These are phyloP conservation scores for Sarcophaga rosellei DNA, from an alignment of 2,888 invertebrate genomes.

Conservation along the genomic window DNA sequence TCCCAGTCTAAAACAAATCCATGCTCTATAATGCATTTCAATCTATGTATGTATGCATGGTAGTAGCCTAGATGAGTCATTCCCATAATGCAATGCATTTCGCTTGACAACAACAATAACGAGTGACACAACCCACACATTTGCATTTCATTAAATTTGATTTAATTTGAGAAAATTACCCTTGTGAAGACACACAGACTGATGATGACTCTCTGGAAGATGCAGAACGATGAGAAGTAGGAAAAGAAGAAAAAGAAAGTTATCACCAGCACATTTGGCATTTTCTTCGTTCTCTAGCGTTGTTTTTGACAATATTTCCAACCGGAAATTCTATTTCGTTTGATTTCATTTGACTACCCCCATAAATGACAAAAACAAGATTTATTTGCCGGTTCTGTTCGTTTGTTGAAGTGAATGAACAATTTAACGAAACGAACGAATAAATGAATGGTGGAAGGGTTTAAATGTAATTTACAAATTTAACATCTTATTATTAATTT, in stretches of 20 bases:
- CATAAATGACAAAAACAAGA: background rate
- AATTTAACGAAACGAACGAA: background rate
- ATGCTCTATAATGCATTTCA: too few relatives aligned
- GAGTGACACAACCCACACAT: background rate
- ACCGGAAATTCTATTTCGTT: constrained; percentile 50
- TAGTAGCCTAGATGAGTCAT: constrained; percentile 23
- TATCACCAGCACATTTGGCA: background rate
- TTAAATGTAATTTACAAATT: constrained; percentile 36
- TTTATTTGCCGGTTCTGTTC: background rate
- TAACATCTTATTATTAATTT: constrained; percentile 1
- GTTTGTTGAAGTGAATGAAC: background rate
- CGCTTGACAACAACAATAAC: background rate
- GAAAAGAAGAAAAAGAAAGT: background rate
- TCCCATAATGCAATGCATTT: background rate
- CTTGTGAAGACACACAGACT: constrained; percentile 27
- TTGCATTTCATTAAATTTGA: constrained; percentile 38
- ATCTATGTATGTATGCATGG: too few relatives aligned
- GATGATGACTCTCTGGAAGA: background rate
- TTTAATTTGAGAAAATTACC: constrained; percentile 62
- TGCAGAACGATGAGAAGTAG: background rate
- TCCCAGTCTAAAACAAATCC: too few relatives aligned
- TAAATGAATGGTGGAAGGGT: constrained; percentile 10
- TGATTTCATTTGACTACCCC: constrained; percentile 13
- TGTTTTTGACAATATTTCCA: constrained; percentile 47
- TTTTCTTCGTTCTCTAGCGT: background rate